Conservation (phyloP, 2,797 vertebrate genomes). For the Onychomys arenicola region DNA sequence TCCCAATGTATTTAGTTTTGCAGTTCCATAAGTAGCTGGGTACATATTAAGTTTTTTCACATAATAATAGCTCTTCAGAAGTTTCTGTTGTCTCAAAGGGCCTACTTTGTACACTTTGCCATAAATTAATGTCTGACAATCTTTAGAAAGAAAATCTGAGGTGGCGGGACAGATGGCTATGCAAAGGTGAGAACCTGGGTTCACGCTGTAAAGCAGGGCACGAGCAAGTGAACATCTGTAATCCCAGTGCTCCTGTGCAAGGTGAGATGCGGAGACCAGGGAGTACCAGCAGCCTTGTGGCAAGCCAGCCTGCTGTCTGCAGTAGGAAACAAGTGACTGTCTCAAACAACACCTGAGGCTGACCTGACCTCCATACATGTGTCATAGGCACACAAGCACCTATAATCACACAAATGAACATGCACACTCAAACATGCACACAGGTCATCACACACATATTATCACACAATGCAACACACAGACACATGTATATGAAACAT, state of each 20-base stretch:
- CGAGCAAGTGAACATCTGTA: background rate
- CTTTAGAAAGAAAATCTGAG: slow-evolving; percentile 31
- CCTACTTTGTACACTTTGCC: background rate
- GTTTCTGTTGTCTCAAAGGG: background rate
- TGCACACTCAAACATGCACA: too few relatives aligned
- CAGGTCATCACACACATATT: too few relatives aligned
- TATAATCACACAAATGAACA: background rate
- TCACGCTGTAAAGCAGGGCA: background rate
- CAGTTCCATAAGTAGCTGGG: background rate
- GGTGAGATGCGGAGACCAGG: background rate
- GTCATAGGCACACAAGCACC: background rate
- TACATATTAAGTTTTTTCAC: background rate
- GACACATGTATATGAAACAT: background rate
- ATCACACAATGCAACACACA: background rate
- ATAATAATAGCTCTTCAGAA: background rate
- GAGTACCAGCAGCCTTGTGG: background rate
- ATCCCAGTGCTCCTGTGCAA: background rate
- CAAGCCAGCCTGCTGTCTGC: background rate
- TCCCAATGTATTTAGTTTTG: slow-evolving; percentile 32
- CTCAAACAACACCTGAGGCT: background rate
- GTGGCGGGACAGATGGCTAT: background rate
- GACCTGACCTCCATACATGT: background rate
- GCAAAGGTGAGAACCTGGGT: background rate
- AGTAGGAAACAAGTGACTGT: background rate
- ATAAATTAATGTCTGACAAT: slow-evolving; percentile 28